Evolutionary conservation across 2,888 invertebrate species (phyloP).

Genomic region (Leptopilina drosophilae): DNA sequence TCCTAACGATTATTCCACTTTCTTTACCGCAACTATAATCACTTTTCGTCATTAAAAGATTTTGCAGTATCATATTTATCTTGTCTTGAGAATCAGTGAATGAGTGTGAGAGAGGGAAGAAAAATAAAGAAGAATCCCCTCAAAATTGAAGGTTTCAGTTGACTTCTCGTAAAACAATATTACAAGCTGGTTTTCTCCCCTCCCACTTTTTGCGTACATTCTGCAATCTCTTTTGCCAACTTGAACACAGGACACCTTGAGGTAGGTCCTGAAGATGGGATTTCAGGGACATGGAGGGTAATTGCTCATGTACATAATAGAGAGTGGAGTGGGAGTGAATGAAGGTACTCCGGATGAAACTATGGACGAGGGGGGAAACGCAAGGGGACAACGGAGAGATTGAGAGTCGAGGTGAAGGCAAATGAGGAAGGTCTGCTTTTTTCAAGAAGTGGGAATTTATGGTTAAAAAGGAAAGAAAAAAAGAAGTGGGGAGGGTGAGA

Average conservation of each 20-base stretch:
- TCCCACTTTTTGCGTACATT: background rate
- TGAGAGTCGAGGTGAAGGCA: conserved; percentile 51
- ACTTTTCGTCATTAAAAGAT: conserved; percentile 42
- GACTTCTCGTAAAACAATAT: conserved; percentile 4
- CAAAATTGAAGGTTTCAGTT: conserved; percentile 19
- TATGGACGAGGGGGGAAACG: background rate
- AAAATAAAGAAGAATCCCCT: background rate
- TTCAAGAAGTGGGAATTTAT: conserved; percentile 30
- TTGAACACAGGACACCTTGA: conserved; percentile 51
- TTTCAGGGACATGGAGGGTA: conserved; percentile 39
- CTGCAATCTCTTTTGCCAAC: background rate
- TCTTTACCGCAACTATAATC: conserved; percentile 42
- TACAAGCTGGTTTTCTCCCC: conserved; percentile 19
- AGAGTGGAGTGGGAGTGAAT: conserved; percentile 24
- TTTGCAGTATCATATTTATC: background rate
- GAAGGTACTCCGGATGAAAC: conserved; percentile 12
- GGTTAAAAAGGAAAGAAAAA: background rate
- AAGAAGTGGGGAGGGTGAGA: conserved; percentile 43
- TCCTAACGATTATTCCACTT: conserved; percentile 51
- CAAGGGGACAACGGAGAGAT: background rate
- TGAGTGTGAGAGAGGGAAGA: too few relatives aligned
- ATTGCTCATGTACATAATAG: background rate
- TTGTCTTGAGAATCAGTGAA: background rate
- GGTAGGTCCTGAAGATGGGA: conserved; percentile 58
- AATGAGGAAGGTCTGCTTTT: conserved; percentile 48